Conservation (phyloP, 2,797 vertebrate genomes). For the Acipenser ruthenus region DNA sequence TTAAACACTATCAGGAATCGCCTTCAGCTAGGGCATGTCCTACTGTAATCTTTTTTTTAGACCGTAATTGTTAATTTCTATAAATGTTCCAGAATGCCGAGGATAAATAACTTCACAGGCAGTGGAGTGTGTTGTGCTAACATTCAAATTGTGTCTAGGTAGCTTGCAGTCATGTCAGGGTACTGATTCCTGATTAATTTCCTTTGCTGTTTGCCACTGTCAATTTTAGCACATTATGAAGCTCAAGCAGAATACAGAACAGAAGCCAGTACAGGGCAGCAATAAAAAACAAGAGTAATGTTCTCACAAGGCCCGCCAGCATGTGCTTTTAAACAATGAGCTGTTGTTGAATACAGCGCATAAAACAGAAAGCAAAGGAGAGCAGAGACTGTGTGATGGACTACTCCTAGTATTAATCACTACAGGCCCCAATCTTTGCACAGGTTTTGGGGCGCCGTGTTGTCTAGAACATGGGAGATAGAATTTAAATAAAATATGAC, state of each 20-base stretch:
- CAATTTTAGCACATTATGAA: conserved; percentile 3
- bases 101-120: neutral
- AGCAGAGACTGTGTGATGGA: neutral
- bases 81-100: neutral
- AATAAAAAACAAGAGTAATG: conserved; percentile 2
- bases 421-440: neutral
- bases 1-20: no score
- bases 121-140: neutral
- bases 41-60: no score
- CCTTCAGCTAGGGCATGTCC: no score
- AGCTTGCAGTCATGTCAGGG: neutral
- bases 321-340: conserved; percentile 5
- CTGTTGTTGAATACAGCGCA: neutral
- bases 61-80: no score
- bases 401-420: neutral
- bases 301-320: neutral
- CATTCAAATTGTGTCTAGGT: neutral
- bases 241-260: conserved; percentile 1
- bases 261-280: neutral
- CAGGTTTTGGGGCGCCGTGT: neutral
- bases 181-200: neutral
- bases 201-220: conserved; percentile 3
- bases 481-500: conserved; percentile 9
- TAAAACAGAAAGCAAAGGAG: neutral
- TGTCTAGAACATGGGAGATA: neutral